Evolutionary conservation across 2,797 vertebrate genomes (phyloP), one percentile per base, ranked within the genome.

Genomic region (Pogonophryne albipinna): DNA sequence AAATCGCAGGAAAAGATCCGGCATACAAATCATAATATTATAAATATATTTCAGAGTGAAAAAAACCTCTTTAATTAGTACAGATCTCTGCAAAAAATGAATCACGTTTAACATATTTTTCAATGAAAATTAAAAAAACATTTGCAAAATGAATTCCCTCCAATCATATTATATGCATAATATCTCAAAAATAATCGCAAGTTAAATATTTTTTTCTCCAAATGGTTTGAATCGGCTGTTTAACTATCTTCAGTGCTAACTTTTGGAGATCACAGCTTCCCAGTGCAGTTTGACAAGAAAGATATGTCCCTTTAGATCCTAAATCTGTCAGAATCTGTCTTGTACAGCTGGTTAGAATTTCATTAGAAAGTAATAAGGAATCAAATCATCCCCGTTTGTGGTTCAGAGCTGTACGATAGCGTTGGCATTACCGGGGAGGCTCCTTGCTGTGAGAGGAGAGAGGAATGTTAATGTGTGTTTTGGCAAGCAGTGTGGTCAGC

Each of bases 381-480:
- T 68, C 46, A 41, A 76, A 80, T 83, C 56, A 63, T 61, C 50
- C 52, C 20, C 38, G 17, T 55, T 79, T 66, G 44, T 66, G 53
- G 47, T 75, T 71, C 34, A 34, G 27, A n/a, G 60, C 71, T 61
- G 34, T 74, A 51, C 11, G 8, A 38, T 56, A 62, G 61, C 4
- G 57, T 81, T 72, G 83, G 66, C 71, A 70, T 83, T 68, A 85
- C 55, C 41, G 69, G 74, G 79, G 74, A 74, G 83, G 76, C 59
- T 84, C 69, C 77, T 84, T 20, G 11, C 74, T 66, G 69, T 60
- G 70, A 84, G 74, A 85, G 47, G 55, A 66, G 51, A 74, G 19
- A 82, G 83, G 88, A 91, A 90, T 85, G 84, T 87, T 81, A 86
- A 83, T 90, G 85, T 83, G 79, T 85, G 64, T 88, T 90, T 92